phyloP scores from a whole-genome alignment of 2,888 invertebrate genomes.

The Caradrina clavipalpis region DNA sequence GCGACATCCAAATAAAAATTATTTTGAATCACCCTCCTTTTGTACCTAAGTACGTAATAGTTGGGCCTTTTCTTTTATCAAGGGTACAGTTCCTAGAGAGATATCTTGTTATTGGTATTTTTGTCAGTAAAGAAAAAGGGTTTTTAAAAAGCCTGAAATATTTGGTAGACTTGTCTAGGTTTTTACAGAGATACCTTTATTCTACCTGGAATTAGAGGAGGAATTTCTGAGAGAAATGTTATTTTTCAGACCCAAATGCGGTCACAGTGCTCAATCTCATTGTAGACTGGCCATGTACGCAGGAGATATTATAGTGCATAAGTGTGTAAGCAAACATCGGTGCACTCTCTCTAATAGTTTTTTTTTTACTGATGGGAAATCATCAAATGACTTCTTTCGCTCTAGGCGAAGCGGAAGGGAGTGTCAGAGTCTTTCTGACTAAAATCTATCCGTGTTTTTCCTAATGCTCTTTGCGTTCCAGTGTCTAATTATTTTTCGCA shows the following conservation, averaged over 20 bases:
- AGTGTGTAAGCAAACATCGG: no score
- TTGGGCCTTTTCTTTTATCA: slow-evolving; percentile 40
- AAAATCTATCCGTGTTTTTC: no score
- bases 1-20: slow-evolving; percentile 56
- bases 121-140: neutral
- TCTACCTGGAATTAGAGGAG: neutral
- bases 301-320: no score
- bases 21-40: slow-evolving; percentile 52
- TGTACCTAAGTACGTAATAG: slow-evolving; percentile 45
- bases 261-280: no score
- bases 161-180: neutral
- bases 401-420: no score
- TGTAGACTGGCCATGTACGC: no score
- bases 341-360: no score
- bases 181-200: neutral
- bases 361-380: no score
- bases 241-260: neutral
- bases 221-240: neutral
- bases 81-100: slow-evolving; percentile 9
- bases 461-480: no score
- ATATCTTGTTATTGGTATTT: slow-evolving; percentile 20
- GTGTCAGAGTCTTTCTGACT: no score
- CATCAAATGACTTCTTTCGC: no score
- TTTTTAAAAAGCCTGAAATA: neutral
- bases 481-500: no score